These are phyloP conservation scores for Hybos culiciformis DNA, from an alignment of 2,888 invertebrate genomes.

Conservation along the genomic window DNA sequence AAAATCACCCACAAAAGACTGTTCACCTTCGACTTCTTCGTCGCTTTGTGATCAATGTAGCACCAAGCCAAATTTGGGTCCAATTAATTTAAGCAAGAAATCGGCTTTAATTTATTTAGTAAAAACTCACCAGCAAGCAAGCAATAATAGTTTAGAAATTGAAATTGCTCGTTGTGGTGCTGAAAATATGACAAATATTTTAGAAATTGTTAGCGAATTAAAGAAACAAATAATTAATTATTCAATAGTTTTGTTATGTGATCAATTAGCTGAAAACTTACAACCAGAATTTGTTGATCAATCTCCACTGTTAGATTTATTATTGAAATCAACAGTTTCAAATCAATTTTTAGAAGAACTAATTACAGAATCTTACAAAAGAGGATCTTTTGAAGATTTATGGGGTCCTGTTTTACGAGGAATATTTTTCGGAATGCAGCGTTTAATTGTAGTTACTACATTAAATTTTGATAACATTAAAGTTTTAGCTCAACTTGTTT, in stretches of 20 bases:
- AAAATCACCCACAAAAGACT: neutral
- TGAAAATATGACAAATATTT: constrained; percentile 21
- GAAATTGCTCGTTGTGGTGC: constrained; percentile 14
- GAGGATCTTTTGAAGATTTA: constrained; percentile 26
- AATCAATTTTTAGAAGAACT: constrained; percentile 47
- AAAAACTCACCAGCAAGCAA: constrained; percentile 27
- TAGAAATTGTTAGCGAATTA: constrained; percentile 3
- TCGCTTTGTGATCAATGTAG: constrained; percentile 9
- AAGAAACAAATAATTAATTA: constrained; percentile 37
- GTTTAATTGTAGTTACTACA: constrained; percentile 12
- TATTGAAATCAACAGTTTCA: constrained; percentile 46
- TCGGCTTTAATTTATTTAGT: constrained; percentile 28
- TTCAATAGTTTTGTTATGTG: constrained; percentile 43
- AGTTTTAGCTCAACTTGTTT: constrained; percentile 65
- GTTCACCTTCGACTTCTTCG: neutral
- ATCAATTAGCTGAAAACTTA: constrained; percentile 26
- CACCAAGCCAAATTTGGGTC: constrained; percentile 16
- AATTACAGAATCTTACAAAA: constrained; percentile 39
- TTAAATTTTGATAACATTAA: constrained; percentile 51
- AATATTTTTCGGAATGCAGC: constrained; percentile 33
- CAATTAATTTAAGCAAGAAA: constrained; percentile 22
- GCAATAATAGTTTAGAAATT: constrained; percentile 17
- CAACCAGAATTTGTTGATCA: constrained; percentile 26
- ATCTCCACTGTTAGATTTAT: constrained; percentile 44
- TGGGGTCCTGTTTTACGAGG: constrained; percentile 30